phyloP scores from a whole-genome alignment of 2,888 invertebrate genomes.

The Diabrotica balteata region DNA sequence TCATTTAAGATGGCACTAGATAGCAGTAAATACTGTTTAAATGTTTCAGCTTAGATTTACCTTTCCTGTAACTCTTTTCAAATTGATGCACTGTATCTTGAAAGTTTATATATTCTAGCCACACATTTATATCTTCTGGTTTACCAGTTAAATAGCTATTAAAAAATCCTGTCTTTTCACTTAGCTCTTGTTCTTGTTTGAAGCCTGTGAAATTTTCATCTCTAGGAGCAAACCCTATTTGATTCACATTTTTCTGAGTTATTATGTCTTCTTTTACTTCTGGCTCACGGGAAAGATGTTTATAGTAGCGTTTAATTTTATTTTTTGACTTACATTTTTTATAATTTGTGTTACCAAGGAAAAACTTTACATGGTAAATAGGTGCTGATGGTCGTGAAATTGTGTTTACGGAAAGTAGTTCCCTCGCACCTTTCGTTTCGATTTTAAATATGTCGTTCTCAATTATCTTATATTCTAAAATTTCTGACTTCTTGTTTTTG shows the following conservation, averaged over 20 bases:
- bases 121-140: conserved; percentile 64
- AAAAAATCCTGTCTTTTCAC: conserved; percentile 62
- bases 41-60: conserved; percentile 24
- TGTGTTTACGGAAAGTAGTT: conserved; percentile 67
- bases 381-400: conserved; percentile 72
- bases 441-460: conserved; percentile 40
- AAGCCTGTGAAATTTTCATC: conserved; percentile 50
- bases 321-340: conserved; percentile 38
- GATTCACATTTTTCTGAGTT: conserved; percentile 46
- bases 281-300: conserved; percentile 40
- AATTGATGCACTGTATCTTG: conserved; percentile 63
- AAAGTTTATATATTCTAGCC: conserved; percentile 68
- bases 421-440: conserved; percentile 59
- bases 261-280: conserved; percentile 42
- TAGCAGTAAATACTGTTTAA: no score
- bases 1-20: no score
- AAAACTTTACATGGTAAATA: conserved; percentile 58
- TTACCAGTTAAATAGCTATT: conserved; percentile 63
- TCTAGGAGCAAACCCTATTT: conserved; percentile 35
- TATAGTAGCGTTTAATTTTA: conserved; percentile 53
- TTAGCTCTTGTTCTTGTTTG: conserved; percentile 62
- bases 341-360: conserved; percentile 39
- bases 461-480: not conserved
- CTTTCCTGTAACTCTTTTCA: conserved; percentile 59
- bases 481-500: conserved; percentile 40